Evolutionary conservation across 2,113 vertebrate species (phyloP).

Genomic region (Psammodynastes pulverulentus): DNA sequence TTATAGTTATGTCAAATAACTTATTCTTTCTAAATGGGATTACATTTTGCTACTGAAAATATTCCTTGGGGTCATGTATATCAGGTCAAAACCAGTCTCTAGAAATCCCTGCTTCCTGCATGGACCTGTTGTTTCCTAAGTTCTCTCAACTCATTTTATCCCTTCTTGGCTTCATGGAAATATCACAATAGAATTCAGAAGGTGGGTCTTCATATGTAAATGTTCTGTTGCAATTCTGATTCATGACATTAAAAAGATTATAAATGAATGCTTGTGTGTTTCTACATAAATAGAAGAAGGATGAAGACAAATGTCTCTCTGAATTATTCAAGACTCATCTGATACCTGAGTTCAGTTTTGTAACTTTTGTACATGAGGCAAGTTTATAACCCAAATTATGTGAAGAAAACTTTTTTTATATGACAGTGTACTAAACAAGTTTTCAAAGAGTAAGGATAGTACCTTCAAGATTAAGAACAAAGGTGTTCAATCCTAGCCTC

Average conservation of each 20-base stretch:
- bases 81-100: not conserved
- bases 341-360: not conserved
- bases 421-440: conserved; percentile 9
- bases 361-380: not conserved
- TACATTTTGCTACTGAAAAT: not conserved
- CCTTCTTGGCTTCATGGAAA: not conserved
- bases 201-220: not conserved
- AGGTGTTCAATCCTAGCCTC: conserved; percentile 26
- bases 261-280: not conserved
- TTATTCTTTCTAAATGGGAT: not conserved
- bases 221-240: not conserved
- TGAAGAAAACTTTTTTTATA: conserved; percentile 26
- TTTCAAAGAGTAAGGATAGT: not conserved
- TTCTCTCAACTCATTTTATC: not conserved
- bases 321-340: not conserved
- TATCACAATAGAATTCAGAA: not conserved
- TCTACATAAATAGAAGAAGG: not conserved
- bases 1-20: conserved; percentile 31
- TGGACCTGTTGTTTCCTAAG: not conserved
- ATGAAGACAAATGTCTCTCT: not conserved
- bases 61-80: not conserved
- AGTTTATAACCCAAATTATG: conserved; percentile 47
- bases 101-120: not conserved
- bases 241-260: not conserved
- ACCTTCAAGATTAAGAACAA: not conserved